Evolutionary conservation across 2,888 invertebrate species (phyloP).

Genomic region (Pristionchus arcanus): DNA sequence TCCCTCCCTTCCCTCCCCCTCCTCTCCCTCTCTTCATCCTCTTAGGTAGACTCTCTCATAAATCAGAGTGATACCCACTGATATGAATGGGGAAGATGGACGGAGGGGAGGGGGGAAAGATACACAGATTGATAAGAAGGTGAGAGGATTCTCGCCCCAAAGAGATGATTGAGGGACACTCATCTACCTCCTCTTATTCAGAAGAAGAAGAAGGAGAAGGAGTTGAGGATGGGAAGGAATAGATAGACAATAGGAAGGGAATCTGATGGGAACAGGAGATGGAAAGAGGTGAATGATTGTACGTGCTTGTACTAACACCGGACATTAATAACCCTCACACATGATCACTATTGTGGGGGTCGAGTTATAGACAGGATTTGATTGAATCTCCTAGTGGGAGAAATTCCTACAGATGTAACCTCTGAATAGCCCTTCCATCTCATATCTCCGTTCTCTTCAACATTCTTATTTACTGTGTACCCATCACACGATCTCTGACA

Average conservation of each 20-base stretch:
- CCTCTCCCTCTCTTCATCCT: not conserved
- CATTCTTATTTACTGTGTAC: not conserved
- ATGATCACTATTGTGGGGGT: not conserved
- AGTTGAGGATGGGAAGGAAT: not conserved
- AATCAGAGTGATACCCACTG: conserved; percentile 37
- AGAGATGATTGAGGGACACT: too few species aligned
- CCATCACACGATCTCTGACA: not conserved
- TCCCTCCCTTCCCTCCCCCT: not conserved
- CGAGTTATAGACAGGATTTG: too few species aligned
- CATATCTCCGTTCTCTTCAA: not conserved
- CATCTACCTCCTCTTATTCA: not conserved
- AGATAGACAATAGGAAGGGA: not conserved
- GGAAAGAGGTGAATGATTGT: not conserved
- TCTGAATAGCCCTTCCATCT: not conserved
- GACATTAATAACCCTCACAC: not conserved
- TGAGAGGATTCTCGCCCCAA: conserved; percentile 20
- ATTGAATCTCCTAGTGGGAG: not conserved
- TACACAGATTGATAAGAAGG: conserved; percentile 36
- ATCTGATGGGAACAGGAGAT: conserved; percentile 14
- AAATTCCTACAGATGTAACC: not conserved
- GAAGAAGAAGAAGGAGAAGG: not conserved
- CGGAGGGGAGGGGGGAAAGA: conserved; percentile 49
- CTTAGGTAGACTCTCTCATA: conserved; percentile 10
- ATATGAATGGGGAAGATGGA: conserved; percentile 51
- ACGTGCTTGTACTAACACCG: not conserved